Conservation (phyloP, 2,113 vertebrate genomes). For the Microtus pennsylvanicus region DNA sequence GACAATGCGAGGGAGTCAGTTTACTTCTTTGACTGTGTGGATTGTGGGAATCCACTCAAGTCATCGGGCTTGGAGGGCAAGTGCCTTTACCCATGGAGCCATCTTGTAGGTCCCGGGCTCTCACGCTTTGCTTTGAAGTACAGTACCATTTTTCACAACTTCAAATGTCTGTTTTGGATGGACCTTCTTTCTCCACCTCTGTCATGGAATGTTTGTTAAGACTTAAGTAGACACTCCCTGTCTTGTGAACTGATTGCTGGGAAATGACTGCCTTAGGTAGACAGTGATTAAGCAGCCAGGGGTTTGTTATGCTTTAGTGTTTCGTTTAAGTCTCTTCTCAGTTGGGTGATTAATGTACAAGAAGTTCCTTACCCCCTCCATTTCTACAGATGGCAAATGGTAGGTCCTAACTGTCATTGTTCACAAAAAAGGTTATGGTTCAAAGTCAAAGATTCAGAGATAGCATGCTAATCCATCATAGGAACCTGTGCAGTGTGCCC, state of each 20-base stretch:
- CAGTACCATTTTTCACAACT: conserved; percentile 62
- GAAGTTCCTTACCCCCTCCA: conserved; percentile 85
- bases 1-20: not conserved
- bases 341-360: conserved; percentile 90
- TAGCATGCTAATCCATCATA: conserved; percentile 90
- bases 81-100: not conserved
- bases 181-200: not conserved
- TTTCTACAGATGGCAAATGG: conserved; percentile 90
- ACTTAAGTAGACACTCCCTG: conserved; percentile 69
- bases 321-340: conserved; percentile 88
- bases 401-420: conserved; percentile 89
- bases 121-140: conserved; percentile 47
- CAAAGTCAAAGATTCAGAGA: conserved; percentile 92
- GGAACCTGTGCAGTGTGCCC: conserved; percentile 86
- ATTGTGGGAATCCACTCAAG: not conserved
- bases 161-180: conserved; percentile 42
- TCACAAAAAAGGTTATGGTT: conserved; percentile 89
- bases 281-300: conserved; percentile 87
- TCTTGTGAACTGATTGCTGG: conserved; percentile 81
- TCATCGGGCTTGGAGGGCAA: not conserved
- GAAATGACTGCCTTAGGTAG: conserved; percentile 86
- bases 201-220: conserved; percentile 69
- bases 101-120: not conserved
- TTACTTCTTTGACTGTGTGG: not conserved
- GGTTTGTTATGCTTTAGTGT: conserved; percentile 88